Evolutionary conservation across 1,140 invertebrate genomes (phyloP), one percentile per base, ranked within the genome.

Genomic region (Sarcophaga bullata): DNA sequence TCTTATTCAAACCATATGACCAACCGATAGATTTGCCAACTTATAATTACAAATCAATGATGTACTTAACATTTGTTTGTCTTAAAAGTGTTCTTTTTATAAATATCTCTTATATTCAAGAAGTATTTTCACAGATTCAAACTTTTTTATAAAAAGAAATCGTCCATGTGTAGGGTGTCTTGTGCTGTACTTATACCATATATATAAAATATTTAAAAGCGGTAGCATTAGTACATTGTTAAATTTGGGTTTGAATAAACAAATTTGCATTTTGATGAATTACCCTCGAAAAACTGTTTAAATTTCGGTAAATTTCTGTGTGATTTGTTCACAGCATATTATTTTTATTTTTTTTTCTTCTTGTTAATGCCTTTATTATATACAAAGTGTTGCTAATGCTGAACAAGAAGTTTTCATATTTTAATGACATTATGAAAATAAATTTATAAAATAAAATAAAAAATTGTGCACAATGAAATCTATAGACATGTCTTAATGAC

Each of bases 291-390:
- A 52, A 78, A 68, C 25, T 58, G 62, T 68, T 68, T 68, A 68
- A 78, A 78, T 78, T 78, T 78, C 75, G 75, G 75, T 78, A 78
- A 78, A 78, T 50, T 37, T 52, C 15, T 78, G 48, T 78, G 48
- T 78, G 75, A 52, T 52, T 78, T 13, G 50, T 52, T 78, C 75
- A 78, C 75, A 52, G 73, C 54, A 25, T n/a, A 19, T 37, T 2
- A 47, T 52, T 78, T 78, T 78, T 50, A 52, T 15, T 76, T 76
- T 50, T 19, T 50, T 25, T 9, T 73, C 46, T 52, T 19, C 8
- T 15, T 17, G 75, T 78, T 52, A 78, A 78, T 78, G 50, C 75
- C 48, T 50, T 48, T 13, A 19, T 76, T 17, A 78, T 19, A 78
- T 17, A 19, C n/a, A 72, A 72, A 15, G 52, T 72, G 49, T 19